Percentiles rank a stretch among this genome's conserved stretches.
Evolutionary conservation across 2,888 invertebrate species (phyloP).

Genomic region (Sericinus montela): DNA sequence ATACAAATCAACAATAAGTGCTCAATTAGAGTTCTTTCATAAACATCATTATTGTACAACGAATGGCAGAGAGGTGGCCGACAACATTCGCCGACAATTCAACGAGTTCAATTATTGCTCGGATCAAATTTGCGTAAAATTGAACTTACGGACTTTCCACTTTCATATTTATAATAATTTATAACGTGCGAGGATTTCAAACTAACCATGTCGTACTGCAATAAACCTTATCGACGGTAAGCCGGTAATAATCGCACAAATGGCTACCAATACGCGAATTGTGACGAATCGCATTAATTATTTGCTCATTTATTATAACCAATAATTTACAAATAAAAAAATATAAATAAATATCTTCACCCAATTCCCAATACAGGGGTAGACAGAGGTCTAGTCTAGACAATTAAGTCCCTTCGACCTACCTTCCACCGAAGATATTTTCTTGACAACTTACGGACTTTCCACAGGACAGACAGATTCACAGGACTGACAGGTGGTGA

Average conservation of each 20-base stretch:
- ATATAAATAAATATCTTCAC: too few relatives aligned
- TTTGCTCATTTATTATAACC: slow-evolving; percentile 29
- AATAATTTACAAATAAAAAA: neutral
- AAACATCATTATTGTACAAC: slow-evolving; percentile 38
- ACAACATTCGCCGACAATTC: slow-evolving; percentile 20
- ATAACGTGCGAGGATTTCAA: slow-evolving; percentile 67
- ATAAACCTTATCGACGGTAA: slow-evolving; percentile 67
- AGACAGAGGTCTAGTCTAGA: too few relatives aligned
- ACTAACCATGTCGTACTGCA: slow-evolving; percentile 72
- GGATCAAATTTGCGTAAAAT: slow-evolving; percentile 77
- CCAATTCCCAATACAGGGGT: too few relatives aligned
- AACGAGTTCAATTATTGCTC: slow-evolving; percentile 49
- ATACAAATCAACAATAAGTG: slow-evolving; percentile 27
- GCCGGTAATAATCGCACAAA: slow-evolving; percentile 65
- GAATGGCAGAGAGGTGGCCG: neutral
- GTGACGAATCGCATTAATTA: slow-evolving; percentile 66
- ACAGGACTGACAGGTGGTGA: too few relatives aligned
- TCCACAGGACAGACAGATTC: too few relatives aligned
- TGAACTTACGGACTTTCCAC: slow-evolving; percentile 58
- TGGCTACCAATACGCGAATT: slow-evolving; percentile 56
- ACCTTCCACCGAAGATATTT: too few relatives aligned
- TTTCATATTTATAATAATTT: slow-evolving; percentile 71
- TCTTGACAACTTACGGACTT: too few relatives aligned
- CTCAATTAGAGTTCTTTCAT: slow-evolving; percentile 40
- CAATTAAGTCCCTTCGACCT: too few relatives aligned